Base-by-base conservation (phyloP, 2,113 vertebrate species). In the Tachycineta bicolor region DNA sequence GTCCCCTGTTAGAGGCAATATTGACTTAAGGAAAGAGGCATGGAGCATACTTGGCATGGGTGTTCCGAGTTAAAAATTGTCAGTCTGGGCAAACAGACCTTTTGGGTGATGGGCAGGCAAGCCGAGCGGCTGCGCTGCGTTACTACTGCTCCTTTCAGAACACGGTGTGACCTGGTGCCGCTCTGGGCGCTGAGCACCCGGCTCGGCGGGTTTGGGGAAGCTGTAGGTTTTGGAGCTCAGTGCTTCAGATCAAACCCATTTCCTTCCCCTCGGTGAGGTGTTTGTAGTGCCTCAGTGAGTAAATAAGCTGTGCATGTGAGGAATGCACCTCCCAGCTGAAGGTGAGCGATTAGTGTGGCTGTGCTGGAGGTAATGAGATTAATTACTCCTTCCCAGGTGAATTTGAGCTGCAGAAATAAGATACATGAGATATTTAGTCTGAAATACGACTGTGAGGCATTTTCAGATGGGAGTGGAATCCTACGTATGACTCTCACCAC, bases 101-200 rank as follows among this genome's bases (percentile, higher is more conserved):
- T n/a, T 20, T 49, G 74, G 81, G 55, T 16, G 34, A 55, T 12
- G 11, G 20, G 3, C 44, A 43, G 76, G 75, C 46, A 49, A 60
- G 62, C 49, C 21, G 83, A 82, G 77, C 3, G 70, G 31, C 3
- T 5, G 5, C 0, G 1, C 31, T n/a, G 65, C 17, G 0, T 33
- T 41, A 5, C 37, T 26, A 2, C 8, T 5, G 3, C 52, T 41
- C 39, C 19, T 43, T 23, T 18, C 9, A 25, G 67, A 62, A 2
- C 60, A 11, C 24, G 6, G 22, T 0, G n/a, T 59, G 70, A 31
- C 47, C 74, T 12, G 20, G 11, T 26, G 83, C 58, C 47, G n/a
- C 58, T 50, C 4, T 0, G 2, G 71, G 60, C 16, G 25, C 67
- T 1, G 13, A 80, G 14, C 0, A 1, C 67, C 59, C 1, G 3